A percentile compares a stretch with the other conserved stretches of the same genome.
Evolutionary conservation across 2,113 vertebrate species (phyloP).

Genomic region (Prochilodus magdalenae): DNA sequence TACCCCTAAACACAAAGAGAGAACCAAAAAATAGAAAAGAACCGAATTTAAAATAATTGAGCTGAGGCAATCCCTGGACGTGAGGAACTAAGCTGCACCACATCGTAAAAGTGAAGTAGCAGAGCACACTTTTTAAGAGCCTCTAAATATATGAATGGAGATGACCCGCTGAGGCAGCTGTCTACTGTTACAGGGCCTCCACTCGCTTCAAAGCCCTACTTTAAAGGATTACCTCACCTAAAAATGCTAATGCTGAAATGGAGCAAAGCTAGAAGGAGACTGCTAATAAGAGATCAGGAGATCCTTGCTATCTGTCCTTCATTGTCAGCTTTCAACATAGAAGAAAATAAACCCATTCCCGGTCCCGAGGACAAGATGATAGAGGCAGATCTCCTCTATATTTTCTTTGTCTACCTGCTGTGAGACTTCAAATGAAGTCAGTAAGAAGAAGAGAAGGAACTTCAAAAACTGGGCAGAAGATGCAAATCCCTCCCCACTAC

Average conservation of each 20-base stretch:
- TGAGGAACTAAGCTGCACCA: background rate
- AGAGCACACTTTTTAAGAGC: background rate
- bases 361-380: background rate
- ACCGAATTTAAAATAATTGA: background rate
- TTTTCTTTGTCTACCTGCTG: background rate
- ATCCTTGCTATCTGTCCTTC: background rate
- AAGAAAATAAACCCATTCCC: background rate
- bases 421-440: background rate
- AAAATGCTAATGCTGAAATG: background rate
- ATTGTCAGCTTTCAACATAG: background rate
- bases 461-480: too few species aligned
- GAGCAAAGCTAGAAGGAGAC: background rate
- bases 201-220: constrained; percentile 8
- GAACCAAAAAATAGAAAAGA: background rate
- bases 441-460: background rate
- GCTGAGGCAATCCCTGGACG: constrained; percentile 1
- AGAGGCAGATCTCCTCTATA: background rate
- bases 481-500: too few species aligned
- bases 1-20: background rate
- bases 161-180: constrained; percentile 1
- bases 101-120: constrained; percentile 12
- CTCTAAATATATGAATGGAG: constrained; percentile 22
- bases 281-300: background rate
- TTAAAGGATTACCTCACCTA: constrained; percentile 26
- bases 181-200: constrained; percentile 12